Base-by-base conservation (phyloP, 2,113 vertebrate species). In the Empidonax alnorum region DNA sequence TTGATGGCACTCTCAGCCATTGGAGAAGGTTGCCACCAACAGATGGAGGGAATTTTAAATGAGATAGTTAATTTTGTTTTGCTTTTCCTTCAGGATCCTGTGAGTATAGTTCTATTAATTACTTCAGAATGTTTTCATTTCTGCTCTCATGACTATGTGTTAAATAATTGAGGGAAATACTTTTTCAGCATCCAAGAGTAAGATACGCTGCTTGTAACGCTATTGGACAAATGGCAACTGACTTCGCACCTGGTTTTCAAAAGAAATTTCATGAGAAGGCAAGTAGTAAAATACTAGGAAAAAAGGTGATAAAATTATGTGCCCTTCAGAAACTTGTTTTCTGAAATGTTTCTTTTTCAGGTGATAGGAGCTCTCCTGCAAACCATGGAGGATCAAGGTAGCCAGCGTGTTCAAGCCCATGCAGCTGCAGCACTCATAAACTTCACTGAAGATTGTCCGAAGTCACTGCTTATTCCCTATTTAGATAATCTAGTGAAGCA, bases 221-320 rank as follows among this genome's bases (percentile, higher is more conserved):
- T 7, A 99, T 99, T 9, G 99, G 99, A 82, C 99, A 99, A 96
- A 99, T 99, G 99, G 99, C 99, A 90, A 99, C 99, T 74, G 99
- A 99, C 95, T 99, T 99, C 31, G 99, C 99, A 25, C 99, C 99
- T 39, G 99, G 98, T 31, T 99, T 99, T 97, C 99, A 99, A 71
- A 99, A 99, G 98, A 99, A 99, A 87, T 99, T 99, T 95, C 99
- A 99, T 7, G 99, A 99, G 92, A 99, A 99, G 98, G 99, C 98
- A 97, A 95, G 97, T 95, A 87, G 25, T 49, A 63, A 22, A 47
- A 49, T 30, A 56, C 33, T 25, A 6, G 14, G 14, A 6, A 30
- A 12, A 30, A 52, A 47, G 8, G 3, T 37, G 6, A 14, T 69
- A 52, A 39, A 80, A 46, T 23, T 8, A 4, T 41, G 7, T 52